Conservation (phyloP, 2,113 vertebrate genomes). For the Cephalopholis sonnerati region DNA sequence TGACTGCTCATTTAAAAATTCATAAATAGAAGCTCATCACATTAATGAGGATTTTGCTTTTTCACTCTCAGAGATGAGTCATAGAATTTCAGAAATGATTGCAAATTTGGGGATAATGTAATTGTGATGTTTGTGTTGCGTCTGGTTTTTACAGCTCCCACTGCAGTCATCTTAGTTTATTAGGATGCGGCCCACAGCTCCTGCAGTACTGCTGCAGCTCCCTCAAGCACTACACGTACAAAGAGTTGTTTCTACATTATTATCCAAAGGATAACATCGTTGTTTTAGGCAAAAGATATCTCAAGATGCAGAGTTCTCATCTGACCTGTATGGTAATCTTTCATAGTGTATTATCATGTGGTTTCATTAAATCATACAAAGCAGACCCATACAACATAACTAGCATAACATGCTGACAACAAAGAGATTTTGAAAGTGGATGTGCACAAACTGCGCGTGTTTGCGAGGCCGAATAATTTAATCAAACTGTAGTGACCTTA, state of each 20-base stretch:
- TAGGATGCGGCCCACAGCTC: conserved; percentile 68
- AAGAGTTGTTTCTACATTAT: background rate
- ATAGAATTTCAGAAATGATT: background rate
- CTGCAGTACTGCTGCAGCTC: conserved; percentile 52
- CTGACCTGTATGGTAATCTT: background rate
- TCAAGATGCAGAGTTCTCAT: background rate
- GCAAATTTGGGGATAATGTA: conserved; percentile 28
- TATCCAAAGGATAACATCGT: background rate
- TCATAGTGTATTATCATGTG: background rate
- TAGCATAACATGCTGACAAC: background rate
- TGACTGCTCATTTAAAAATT: background rate
- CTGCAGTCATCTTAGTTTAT: conserved; percentile 63
- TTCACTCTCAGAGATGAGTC: background rate
- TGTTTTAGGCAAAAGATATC: background rate
- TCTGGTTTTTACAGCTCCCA: conserved; percentile 52
- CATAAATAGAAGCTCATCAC: background rate
- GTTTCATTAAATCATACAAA: background rate
- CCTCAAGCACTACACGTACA: conserved; percentile 4
- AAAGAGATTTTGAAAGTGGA: background rate
- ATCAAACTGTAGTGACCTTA: background rate
- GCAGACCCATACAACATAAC: background rate
- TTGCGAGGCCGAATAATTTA: background rate
- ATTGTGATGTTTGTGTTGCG: conserved; percentile 39
- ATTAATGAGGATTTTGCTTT: background rate
- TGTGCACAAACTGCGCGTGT: background rate